A percentile compares a stretch with the other conserved stretches of the same genome.
These are phyloP conservation scores for Toxotes lorentzi DNA, from an alignment of 2,797 vertebrate genomes.

Conservation along the genomic window DNA sequence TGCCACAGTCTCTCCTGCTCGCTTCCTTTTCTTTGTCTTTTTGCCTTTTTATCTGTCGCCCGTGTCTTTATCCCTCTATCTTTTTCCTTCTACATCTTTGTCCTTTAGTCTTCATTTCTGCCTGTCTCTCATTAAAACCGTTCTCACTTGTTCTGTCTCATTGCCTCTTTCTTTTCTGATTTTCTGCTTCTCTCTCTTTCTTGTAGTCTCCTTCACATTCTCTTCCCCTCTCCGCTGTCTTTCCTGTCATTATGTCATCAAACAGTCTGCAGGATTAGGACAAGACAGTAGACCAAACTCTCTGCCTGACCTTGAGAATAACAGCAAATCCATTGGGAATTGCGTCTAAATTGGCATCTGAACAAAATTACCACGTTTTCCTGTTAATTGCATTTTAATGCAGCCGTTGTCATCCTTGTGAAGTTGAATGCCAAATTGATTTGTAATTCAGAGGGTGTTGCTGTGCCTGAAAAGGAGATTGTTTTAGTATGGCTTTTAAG, in stretches of 20 bases:
- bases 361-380: conserved; percentile 49
- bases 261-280: conserved; percentile 55
- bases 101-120: conserved; percentile 20
- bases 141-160: conserved; percentile 1
- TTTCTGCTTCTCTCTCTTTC: conserved; percentile 2
- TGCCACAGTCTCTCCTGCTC: conserved; percentile 4
- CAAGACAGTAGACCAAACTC: conserved; percentile 44
- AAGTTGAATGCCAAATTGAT: conserved; percentile 58
- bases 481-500: conserved; percentile 41
- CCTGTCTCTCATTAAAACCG: conserved; percentile 41
- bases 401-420: conserved; percentile 44
- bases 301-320: conserved; percentile 58
- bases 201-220: conserved; percentile 41
- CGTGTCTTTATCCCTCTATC: conserved; percentile 4
- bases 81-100: conserved; percentile 1
- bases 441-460: conserved; percentile 54
- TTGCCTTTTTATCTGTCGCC: conserved; percentile 17
- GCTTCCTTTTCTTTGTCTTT: conserved; percentile 25
- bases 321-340: conserved; percentile 52
- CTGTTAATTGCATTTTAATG: conserved; percentile 66
- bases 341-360: conserved; percentile 39
- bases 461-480: conserved; percentile 50
- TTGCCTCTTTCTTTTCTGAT: not conserved
- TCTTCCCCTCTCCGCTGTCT: conserved; percentile 10
- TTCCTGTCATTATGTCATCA: conserved; percentile 51